Conservation (phyloP, 2,888 invertebrate genomes). For the Cephus nigrinus region DNA sequence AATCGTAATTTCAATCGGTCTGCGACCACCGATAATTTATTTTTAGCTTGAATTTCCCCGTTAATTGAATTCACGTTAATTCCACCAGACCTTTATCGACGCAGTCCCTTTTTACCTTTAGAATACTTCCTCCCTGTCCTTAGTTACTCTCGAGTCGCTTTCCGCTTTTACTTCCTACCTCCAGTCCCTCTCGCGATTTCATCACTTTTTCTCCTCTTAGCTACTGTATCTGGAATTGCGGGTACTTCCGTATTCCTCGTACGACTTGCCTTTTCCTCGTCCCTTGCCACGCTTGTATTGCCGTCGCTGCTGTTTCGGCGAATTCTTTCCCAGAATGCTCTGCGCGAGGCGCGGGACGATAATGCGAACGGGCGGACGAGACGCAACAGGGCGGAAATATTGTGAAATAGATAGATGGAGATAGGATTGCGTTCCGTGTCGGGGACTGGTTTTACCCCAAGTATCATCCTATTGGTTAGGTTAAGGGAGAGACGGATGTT, state of each 20-base stretch:
- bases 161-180: background rate
- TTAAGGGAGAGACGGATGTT: constrained; percentile 31
- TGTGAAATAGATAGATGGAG: constrained; percentile 26
- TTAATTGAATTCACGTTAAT: background rate
- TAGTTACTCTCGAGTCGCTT: background rate
- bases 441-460: background rate
- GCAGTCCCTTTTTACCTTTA: background rate
- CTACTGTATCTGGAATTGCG: background rate
- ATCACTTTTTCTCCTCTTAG: background rate
- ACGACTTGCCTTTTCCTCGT: background rate
- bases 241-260: background rate
- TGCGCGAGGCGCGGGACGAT: background rate
- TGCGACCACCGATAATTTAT: background rate
- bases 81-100: background rate
- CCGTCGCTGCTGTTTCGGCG: background rate
- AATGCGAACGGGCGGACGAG: constrained; percentile 15
- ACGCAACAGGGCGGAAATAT: constrained; percentile 34
- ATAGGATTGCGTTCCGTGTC: constrained; percentile 14
- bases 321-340: background rate
- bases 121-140: background rate
- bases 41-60: background rate
- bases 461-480: constrained; percentile 1
- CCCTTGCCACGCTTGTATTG: background rate
- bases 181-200: background rate
- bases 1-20: background rate